Evolutionary conservation across 30 jellyfish, hydroid and myxozoan genomes (phyloP).

Genomic region (Turritopsis rubra): DNA sequence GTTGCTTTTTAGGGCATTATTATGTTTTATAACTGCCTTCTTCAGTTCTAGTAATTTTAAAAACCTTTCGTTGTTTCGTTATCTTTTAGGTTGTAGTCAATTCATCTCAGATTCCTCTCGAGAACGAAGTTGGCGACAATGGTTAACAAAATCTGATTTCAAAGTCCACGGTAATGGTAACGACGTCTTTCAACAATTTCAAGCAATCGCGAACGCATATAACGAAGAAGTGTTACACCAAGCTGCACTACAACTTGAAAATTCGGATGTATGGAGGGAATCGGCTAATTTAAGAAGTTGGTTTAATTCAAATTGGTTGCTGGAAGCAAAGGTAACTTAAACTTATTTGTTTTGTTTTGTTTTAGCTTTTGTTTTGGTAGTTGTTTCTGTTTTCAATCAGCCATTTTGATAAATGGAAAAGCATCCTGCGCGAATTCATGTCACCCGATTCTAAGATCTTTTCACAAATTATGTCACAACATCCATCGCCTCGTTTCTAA

Average conservation of each 20-base stretch:
- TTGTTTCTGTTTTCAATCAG: neutral
- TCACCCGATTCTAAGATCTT: too few species aligned
- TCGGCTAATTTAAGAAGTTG: conserved; percentile 39
- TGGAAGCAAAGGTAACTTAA: conserved; percentile 29
- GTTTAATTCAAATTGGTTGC: conserved; percentile 44
- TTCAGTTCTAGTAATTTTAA: neutral
- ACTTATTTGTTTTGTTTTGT: neutral
- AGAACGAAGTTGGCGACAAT: conserved; percentile 34
- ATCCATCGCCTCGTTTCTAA: too few species aligned
- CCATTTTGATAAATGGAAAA: too few species aligned
- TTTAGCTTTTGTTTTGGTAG: neutral
- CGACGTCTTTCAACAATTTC: conserved; percentile 20
- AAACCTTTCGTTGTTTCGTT: neutral
- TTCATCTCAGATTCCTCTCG: conserved; percentile 38
- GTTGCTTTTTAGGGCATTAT: too few species aligned
- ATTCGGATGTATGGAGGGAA: conserved; percentile 39
- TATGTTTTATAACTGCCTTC: too few species aligned
- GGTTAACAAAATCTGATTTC: conserved; percentile 28
- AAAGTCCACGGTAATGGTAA: conserved; percentile 21
- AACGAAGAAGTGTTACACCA: conserved; percentile 39
- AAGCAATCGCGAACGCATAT: conserved; percentile 37
- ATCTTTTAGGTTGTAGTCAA: conserved; percentile 10
- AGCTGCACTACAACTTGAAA: conserved; percentile 45
- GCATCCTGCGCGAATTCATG: too few species aligned
- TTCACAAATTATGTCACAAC: too few species aligned